Evolutionary conservation across 2,113 vertebrate genomes (phyloP).

Genomic region (Acanthisitta chloris): DNA sequence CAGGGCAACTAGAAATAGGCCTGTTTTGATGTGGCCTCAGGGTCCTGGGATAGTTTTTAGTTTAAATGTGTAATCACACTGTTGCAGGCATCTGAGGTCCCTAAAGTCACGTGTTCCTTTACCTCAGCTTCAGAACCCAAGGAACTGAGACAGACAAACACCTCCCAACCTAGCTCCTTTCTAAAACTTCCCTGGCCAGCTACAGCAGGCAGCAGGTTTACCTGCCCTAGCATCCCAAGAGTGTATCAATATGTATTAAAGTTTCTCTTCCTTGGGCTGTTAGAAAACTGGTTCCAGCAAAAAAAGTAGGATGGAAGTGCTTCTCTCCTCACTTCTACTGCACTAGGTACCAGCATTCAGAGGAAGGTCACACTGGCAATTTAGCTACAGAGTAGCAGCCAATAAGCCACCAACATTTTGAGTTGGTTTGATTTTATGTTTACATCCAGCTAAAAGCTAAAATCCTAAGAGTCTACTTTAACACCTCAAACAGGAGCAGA

Average conservation of each 20-base stretch:
- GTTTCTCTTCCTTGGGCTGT: neutral
- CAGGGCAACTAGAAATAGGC: neutral
- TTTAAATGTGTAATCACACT: neutral
- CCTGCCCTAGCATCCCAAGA: neutral
- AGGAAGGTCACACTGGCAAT: neutral
- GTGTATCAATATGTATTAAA: neutral
- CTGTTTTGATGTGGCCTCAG: neutral
- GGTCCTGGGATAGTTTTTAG: neutral
- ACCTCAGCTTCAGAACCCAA: neutral
- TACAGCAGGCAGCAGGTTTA: neutral
- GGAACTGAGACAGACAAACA: neutral
- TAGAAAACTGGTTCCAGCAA: neutral
- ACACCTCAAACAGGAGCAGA: neutral
- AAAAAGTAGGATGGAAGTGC: neutral
- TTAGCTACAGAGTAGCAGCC: neutral
- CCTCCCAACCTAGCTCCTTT: neutral
- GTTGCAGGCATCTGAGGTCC: neutral
- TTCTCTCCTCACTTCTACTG: neutral
- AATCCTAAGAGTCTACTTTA: neutral
- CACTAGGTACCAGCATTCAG: neutral
- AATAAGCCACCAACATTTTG: neutral
- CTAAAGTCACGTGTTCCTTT: neutral
- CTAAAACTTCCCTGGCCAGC: neutral
- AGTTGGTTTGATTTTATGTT: neutral
- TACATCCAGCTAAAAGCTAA: neutral